These are phyloP conservation scores for Fissipunctia ypsillon DNA, from an alignment of 2,888 invertebrate genomes.

Conservation along the genomic window DNA sequence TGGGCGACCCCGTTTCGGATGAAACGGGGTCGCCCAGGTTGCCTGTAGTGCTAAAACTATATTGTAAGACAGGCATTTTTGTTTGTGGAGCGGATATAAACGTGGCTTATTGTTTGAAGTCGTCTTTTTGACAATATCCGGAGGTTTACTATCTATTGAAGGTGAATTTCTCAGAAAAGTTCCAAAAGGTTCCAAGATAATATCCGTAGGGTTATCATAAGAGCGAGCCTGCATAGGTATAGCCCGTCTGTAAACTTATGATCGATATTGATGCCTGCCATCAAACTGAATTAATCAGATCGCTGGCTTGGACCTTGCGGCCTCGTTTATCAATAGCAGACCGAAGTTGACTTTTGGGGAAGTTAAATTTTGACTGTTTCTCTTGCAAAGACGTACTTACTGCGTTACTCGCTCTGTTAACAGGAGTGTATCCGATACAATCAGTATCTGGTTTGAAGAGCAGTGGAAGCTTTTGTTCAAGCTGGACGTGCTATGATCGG, in stretches of 20 bases:
- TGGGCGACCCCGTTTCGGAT: too few species aligned
- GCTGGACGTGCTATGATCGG: slow-evolving; percentile 32
- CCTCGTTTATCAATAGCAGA: background rate
- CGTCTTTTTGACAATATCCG: too few species aligned
- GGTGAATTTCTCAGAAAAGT: background rate
- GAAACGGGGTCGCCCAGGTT: too few species aligned
- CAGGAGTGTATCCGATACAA: slow-evolving; percentile 6
- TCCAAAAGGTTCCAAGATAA: background rate
- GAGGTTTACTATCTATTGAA: too few species aligned
- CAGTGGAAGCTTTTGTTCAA: slow-evolving; percentile 3
- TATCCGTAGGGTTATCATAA: background rate
- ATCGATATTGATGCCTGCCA: background rate
- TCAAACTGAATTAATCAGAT: background rate
- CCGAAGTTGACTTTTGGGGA: slow-evolving; percentile 11
- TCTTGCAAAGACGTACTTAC: slow-evolving; percentile 31
- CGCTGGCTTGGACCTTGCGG: too few species aligned
- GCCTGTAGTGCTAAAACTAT: background rate
- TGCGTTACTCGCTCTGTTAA: slow-evolving; percentile 4
- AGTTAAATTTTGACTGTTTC: background rate
- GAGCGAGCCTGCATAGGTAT: background rate
- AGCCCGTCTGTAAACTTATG: too few species aligned
- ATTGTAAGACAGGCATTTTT: background rate
- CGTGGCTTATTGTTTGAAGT: too few species aligned
- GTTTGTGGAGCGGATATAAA: background rate
- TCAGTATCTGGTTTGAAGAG: slow-evolving; percentile 30